phyloP scores from a whole-genome alignment of 2,888 invertebrate genomes.

The Oscheius sp. region DNA sequence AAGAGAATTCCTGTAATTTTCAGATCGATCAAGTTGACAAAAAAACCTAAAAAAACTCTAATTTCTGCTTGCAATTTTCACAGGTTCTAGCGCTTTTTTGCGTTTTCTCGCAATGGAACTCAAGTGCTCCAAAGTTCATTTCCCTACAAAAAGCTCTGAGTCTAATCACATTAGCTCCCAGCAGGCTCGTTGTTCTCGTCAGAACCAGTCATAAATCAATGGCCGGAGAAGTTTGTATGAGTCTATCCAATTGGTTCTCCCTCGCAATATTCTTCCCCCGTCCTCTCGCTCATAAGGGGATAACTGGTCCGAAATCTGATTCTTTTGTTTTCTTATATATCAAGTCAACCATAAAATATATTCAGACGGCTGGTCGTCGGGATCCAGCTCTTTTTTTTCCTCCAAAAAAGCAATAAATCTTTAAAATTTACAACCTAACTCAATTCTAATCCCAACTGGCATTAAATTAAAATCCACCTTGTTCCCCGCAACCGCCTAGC shows the following conservation, averaged over 20 bases:
- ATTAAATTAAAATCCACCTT: constrained; percentile 11
- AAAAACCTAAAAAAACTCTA: too few relatives aligned
- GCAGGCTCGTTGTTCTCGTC: constrained; percentile 22
- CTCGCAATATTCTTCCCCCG: not conserved
- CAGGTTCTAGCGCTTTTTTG: too few relatives aligned
- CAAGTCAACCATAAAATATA: too few relatives aligned
- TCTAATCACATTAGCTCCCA: constrained; percentile 28
- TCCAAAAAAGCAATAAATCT: not conserved
- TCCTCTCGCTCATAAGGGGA: too few relatives aligned
- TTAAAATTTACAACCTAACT: not conserved
- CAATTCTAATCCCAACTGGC: not conserved
- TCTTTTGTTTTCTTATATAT: too few relatives aligned
- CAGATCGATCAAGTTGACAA: too few relatives aligned
- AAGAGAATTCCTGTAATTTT: too few relatives aligned
- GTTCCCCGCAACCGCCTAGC: not conserved
- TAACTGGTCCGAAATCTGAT: too few relatives aligned
- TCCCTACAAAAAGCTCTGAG: constrained; percentile 15
- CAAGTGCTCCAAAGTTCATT: not conserved
- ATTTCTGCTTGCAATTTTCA: too few relatives aligned
- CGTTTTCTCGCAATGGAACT: not conserved
- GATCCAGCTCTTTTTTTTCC: too few relatives aligned
- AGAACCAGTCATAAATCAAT: constrained; percentile 24
- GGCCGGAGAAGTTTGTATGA: not conserved
- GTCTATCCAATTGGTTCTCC: too few relatives aligned
- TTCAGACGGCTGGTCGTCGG: too few relatives aligned